Percentiles rank a stretch among this genome's conserved stretches.
Conservation (phyloP, 2,888 invertebrate genomes). For the Eumerus sabulonum region DNA sequence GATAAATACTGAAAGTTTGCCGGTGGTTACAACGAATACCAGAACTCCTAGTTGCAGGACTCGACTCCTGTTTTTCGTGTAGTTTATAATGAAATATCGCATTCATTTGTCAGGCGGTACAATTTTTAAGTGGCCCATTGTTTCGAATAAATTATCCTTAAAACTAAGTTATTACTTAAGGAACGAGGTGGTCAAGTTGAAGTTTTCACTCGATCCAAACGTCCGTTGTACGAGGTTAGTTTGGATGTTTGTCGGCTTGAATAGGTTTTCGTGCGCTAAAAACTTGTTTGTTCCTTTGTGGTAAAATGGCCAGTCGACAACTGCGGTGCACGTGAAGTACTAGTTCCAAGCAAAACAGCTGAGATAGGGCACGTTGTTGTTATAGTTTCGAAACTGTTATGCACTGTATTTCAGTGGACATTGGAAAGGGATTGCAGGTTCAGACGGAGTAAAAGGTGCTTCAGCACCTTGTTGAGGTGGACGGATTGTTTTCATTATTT, state of each 20-base stretch:
- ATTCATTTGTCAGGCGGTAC: slow-evolving; percentile 68
- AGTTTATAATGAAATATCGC: slow-evolving; percentile 68
- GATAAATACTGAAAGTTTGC: slow-evolving; percentile 66
- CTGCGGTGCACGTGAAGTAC: neutral
- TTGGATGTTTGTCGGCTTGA: neutral
- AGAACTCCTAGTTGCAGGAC: too few species aligned
- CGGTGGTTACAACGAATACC: neutral
- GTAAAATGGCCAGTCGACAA: neutral
- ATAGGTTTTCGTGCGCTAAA: slow-evolving; percentile 11
- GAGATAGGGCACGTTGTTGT: slow-evolving; percentile 55
- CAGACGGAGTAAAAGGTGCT: slow-evolving; percentile 22
- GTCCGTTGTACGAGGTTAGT: neutral
- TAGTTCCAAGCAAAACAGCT: slow-evolving; percentile 39
- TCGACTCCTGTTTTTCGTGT: slow-evolving; percentile 25
- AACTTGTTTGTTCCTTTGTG: slow-evolving; percentile 12
- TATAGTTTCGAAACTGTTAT: slow-evolving; percentile 43
- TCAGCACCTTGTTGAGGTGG: slow-evolving; percentile 26
- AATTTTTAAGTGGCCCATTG: slow-evolving; percentile 69
- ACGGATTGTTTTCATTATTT: slow-evolving; percentile 62
- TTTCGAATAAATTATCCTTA: slow-evolving; percentile 68
- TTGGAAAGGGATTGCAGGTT: slow-evolving; percentile 1
- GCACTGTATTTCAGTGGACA: neutral
- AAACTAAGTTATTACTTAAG: slow-evolving; percentile 68
- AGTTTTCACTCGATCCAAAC: neutral
- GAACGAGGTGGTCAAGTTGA: slow-evolving; percentile 36